Percentiles rank a stretch among this genome's conserved stretches.
These are phyloP conservation scores for Zoanthus gigantus DNA, from an alignment of 92 coral and sea anemone species.

Conservation along the genomic window DNA sequence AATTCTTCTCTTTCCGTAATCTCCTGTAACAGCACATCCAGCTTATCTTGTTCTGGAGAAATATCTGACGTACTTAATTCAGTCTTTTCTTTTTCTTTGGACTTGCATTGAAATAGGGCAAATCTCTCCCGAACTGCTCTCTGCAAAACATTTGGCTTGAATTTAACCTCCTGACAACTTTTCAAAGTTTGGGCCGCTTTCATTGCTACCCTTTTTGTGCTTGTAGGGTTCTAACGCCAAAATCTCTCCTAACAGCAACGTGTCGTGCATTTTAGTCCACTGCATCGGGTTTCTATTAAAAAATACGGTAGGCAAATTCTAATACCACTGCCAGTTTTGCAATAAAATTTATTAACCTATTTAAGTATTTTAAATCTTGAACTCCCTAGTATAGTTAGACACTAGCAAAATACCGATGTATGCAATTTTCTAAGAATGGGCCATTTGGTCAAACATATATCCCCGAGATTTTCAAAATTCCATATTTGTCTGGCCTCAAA, in stretches of 20 bases:
- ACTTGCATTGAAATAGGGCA: constrained; percentile 1
- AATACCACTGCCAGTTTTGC: too few relatives aligned
- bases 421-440: too few relatives aligned
- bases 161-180: not conserved
- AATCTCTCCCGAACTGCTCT: constrained; percentile 31
- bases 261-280: too few relatives aligned
- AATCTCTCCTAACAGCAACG: constrained; percentile 29
- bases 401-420: too few relatives aligned
- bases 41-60: constrained; percentile 55
- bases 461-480: too few relatives aligned
- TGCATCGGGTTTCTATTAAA: too few relatives aligned
- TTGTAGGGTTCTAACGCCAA: constrained; percentile 53
- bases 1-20: not conserved
- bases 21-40: constrained; percentile 40
- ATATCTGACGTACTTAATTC: constrained; percentile 39
- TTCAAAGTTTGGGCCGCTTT: constrained; percentile 38
- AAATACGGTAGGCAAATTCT: too few relatives aligned
- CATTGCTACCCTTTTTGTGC: constrained; percentile 61
- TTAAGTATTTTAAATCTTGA: too few relatives aligned
- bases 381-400: too few relatives aligned
- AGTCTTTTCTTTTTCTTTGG: constrained; percentile 41
- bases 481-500: too few relatives aligned
- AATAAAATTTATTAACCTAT: too few relatives aligned
- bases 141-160: constrained; percentile 48
- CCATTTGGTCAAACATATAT: too few relatives aligned